Evolutionary conservation across 92 coral and sea anemone species (phyloP).

Genomic region (Porites rus): DNA sequence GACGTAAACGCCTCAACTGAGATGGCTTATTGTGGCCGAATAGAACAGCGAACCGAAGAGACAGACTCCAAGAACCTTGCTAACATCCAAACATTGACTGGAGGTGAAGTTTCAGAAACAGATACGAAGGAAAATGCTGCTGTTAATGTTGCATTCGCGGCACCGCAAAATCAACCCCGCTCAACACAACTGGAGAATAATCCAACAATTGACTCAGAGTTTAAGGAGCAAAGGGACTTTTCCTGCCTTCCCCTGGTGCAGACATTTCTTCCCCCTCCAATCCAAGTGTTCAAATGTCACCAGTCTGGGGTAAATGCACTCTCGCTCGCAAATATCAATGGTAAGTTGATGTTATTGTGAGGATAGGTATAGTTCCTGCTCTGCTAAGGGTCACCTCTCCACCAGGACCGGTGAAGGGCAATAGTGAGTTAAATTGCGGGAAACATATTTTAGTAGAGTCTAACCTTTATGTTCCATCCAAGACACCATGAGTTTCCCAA

Average conservation of each 20-base stretch:
- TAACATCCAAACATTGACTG: not conserved
- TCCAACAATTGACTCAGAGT: not conserved
- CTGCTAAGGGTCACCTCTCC: no score
- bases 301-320: slow-evolving; percentile 94
- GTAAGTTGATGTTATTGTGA: not conserved
- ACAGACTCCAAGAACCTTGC: not conserved
- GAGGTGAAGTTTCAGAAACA: not conserved
- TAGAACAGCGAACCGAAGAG: not conserved
- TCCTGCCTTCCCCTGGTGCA: slow-evolving; percentile 70
- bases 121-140: not conserved
- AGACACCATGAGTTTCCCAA: no score
- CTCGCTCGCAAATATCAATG: slow-evolving; percentile 47
- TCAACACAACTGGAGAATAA: not conserved
- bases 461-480: no score
- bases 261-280: slow-evolving; percentile 62
- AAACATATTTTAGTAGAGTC: no score
- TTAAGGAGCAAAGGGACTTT: slow-evolving; percentile 40
- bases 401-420: no score
- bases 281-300: slow-evolving; percentile 73
- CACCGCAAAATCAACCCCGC: not conserved
- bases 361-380: no score
- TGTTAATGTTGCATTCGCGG: not conserved
- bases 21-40: no score
- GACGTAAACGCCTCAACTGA: not conserved
- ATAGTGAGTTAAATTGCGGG: no score